Base-by-base conservation (phyloP, 2,888 invertebrate species). In the Ophion costatus region DNA sequence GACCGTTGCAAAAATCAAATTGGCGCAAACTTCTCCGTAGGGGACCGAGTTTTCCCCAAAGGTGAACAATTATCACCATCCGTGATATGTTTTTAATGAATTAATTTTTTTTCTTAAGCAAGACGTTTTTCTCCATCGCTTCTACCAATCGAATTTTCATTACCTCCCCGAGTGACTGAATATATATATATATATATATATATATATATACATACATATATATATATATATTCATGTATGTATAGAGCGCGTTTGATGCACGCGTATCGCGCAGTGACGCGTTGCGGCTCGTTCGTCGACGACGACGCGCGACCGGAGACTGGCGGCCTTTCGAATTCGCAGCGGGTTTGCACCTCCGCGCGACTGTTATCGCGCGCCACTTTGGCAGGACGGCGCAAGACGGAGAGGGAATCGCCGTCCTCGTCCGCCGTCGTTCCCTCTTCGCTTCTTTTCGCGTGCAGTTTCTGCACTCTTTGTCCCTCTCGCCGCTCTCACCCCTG, bases 281-380 rank as follows among this genome's bases (percentile, higher is more conserved):
- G 81, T 74, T 77, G 45, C 85, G 75, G 89, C 88, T 89, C 90
- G 91, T 86, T 86, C 89, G 88, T 87, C 89, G 89, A 83, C 89
- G 91, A 89, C 91, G 91, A 89, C 92, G 92, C 92, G 92, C 93
- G 89, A 90, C 91, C 91, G 90, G 90, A 91, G 91, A 93, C 93
- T 93, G 92, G 89, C 88, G 89, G 91, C 90, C 92, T 92, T 91
- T 92, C 91, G 90, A 92, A 91, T 91, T 92, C 90, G 91, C 92
- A 91, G 91, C 91, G 91, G 92, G 90, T 92, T 92, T 92, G 91
- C 92, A 92, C 92, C 92, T 92, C 92, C 88, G 91, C 88, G 86
- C 89, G 91, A 89, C 90, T 90, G 91, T 92, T 91, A 90, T 91
- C 91, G 90, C 89, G 89, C 87, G 84, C 84, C 87, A 86, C 88